Evolutionary conservation across 2,113 vertebrate species (phyloP).

Genomic region (Neotragus pygmaeus): DNA sequence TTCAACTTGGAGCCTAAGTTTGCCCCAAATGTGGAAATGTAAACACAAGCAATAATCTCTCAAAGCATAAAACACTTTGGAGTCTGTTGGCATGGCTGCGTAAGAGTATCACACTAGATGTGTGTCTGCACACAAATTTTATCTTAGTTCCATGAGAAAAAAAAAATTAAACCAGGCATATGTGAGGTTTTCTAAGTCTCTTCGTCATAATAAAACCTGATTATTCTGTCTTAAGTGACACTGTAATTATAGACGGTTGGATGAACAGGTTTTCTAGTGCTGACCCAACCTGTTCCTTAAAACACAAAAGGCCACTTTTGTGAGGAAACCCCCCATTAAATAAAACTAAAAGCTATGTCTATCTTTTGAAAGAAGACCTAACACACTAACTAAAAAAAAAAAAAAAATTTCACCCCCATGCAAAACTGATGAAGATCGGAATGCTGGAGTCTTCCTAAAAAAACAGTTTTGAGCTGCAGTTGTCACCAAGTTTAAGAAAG

Average conservation of each 20-base stretch:
- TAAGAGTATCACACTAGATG: not conserved
- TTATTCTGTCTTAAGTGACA: slow-evolving; percentile 8
- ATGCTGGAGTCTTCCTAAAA: not conserved
- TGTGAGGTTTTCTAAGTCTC: slow-evolving; percentile 21
- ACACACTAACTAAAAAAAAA: not conserved
- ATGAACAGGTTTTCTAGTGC: slow-evolving; percentile 57
- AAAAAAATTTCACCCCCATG: not conserved
- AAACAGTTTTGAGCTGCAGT: not conserved
- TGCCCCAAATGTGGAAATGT: slow-evolving; percentile 41
- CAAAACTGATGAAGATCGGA: not conserved
- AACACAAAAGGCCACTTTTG: slow-evolving; percentile 40
- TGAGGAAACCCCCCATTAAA: slow-evolving; percentile 9
- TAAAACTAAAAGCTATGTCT: not conserved
- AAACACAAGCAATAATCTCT: slow-evolving; percentile 41
- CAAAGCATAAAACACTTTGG: not conserved
- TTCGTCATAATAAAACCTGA: slow-evolving; percentile 17
- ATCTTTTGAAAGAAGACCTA: not conserved
- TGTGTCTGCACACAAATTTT: not conserved
- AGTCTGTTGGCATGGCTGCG: not conserved
- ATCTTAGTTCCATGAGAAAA: not conserved
- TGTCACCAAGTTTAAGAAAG: slow-evolving; percentile 1
- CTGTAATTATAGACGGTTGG: slow-evolving; percentile 46
- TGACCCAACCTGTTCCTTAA: slow-evolving; percentile 58
- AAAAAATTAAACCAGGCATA: slow-evolving; percentile 8
- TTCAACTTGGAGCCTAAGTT: slow-evolving; percentile 51